Conservation (phyloP, 2,113 vertebrate genomes). For the Dicaeum eximium region DNA sequence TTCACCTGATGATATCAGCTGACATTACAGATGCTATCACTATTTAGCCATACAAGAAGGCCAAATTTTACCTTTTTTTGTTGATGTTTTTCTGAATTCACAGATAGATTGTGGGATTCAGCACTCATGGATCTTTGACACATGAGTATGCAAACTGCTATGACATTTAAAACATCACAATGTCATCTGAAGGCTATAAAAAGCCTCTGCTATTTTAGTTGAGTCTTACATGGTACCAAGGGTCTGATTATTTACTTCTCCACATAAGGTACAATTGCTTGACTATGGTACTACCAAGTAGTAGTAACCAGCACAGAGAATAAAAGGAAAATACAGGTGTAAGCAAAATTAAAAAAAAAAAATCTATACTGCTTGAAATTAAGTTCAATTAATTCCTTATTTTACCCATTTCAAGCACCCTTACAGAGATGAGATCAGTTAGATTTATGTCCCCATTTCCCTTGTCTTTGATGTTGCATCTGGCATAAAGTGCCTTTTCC, state of each 20-base stretch:
- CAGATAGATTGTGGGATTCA: not conserved
- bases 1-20: not conserved
- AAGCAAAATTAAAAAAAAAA: not conserved
- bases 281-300: not conserved
- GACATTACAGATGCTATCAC: not conserved
- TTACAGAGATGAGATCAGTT: conserved; percentile 57
- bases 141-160: not conserved
- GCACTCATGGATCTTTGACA: not conserved
- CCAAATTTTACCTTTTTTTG: not conserved
- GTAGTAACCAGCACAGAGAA: not conserved
- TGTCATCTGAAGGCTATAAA: not conserved
- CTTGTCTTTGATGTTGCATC: conserved; percentile 60
- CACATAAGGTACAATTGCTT: not conserved
- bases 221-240: not conserved
- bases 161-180: not conserved
- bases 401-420: conserved; percentile 53
- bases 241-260: not conserved
- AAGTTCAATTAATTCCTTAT: conserved; percentile 58
- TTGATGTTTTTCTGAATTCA: not conserved
- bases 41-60: not conserved
- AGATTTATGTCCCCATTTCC: conserved; percentile 65
- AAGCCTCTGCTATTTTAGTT: not conserved
- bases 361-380: not conserved
- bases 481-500: conserved; percentile 56
- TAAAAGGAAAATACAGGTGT: not conserved